Evolutionary conservation across 2,797 vertebrate species (phyloP).

Genomic region (Leptodactylus fallax): DNA sequence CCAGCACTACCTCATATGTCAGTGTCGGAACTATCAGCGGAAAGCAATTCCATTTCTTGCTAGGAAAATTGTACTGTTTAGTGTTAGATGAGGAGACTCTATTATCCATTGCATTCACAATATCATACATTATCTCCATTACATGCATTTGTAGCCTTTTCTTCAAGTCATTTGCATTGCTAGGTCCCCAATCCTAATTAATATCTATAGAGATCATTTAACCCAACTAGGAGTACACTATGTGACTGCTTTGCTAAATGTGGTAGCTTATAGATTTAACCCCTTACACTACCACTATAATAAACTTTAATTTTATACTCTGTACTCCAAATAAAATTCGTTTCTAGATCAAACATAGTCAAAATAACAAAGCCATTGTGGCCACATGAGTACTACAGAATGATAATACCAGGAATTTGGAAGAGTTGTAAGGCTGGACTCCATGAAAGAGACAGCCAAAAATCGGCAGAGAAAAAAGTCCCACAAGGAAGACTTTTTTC

Average conservation of each 20-base stretch:
- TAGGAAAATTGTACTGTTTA: conserved; percentile 64
- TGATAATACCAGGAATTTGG: not conserved
- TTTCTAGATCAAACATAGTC: not conserved
- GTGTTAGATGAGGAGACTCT: conserved; percentile 46
- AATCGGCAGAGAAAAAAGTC: too few relatives aligned
- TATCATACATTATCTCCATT: not conserved
- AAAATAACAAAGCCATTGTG: not conserved
- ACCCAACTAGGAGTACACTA: not conserved
- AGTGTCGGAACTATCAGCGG: conserved; percentile 67
- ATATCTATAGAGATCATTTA: not conserved
- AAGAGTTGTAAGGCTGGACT: too few relatives aligned
- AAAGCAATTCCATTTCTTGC: conserved; percentile 60
- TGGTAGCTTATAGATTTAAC: too few relatives aligned
- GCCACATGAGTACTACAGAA: not conserved
- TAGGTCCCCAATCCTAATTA: not conserved
- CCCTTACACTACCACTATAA: too few relatives aligned
- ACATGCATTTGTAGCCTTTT: not conserved
- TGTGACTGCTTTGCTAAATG: not conserved
- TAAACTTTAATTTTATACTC: too few relatives aligned
- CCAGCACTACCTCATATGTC: conserved; percentile 68
- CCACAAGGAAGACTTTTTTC: too few relatives aligned
- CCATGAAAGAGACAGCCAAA: too few relatives aligned
- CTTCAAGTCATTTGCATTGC: not conserved
- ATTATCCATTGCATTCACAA: conserved; percentile 47
- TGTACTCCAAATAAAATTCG: not conserved